These are phyloP conservation scores for Callyntrura sp. DNA, from an alignment of 2,888 invertebrate genomes.

Conservation along the genomic window DNA sequence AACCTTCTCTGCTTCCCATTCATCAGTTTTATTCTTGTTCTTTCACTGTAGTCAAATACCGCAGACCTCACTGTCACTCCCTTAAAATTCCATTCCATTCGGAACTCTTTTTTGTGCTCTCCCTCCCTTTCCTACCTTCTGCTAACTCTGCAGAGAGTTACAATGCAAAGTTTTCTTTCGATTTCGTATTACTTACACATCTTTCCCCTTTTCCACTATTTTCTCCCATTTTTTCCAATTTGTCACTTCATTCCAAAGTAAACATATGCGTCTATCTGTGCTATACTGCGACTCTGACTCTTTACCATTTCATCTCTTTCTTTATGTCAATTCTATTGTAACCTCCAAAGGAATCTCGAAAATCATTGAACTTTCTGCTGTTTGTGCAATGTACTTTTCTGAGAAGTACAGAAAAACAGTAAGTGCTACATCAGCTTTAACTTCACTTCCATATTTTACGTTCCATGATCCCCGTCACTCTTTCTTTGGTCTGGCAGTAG, in stretches of 20 bases:
- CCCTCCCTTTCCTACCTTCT: not conserved
- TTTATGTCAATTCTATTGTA: conserved; percentile 13
- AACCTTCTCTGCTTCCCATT: conserved; percentile 19
- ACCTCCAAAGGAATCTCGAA: not conserved
- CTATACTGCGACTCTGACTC: not conserved
- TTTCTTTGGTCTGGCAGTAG: not conserved
- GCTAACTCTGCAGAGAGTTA: not conserved
- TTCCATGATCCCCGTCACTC: conserved; percentile 37
- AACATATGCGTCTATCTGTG: conserved; percentile 10
- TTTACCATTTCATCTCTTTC: not conserved
- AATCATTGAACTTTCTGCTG: not conserved
- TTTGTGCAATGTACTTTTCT: not conserved
- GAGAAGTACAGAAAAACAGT: not conserved
- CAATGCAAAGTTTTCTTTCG: conserved; percentile 15
- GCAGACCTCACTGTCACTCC: conserved; percentile 18
- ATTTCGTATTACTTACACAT: not conserved
- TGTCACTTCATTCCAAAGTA: conserved; percentile 22
- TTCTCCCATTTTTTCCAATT: conserved; percentile 1
- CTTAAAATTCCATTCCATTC: conserved; percentile 24
- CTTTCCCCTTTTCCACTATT: not conserved
- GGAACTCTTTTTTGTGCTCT: not conserved
- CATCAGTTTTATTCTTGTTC: not conserved
- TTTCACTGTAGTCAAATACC: conserved; percentile 6
- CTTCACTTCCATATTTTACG: conserved; percentile 18
- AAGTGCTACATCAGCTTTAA: not conserved